Percentiles rank a stretch among this genome's conserved stretches.
Conservation (phyloP, 2,797 vertebrate genomes). For the Phaenicophaeus curvirostris region DNA sequence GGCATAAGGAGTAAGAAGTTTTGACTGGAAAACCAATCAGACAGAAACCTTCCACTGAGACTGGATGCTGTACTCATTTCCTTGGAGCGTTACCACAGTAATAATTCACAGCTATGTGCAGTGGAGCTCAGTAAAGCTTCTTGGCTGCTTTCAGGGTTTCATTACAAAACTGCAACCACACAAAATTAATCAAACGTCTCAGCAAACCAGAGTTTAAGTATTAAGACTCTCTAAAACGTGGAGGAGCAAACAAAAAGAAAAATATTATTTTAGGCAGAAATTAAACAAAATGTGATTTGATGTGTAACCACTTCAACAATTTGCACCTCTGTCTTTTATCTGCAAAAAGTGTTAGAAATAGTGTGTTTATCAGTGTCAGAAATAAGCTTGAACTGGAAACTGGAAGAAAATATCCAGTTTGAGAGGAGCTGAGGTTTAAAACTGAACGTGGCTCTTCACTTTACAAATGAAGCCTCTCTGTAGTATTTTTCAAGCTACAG, state of each 20-base stretch:
- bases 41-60: neutral
- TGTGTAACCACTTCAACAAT: neutral
- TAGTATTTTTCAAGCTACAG: neutral
- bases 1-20: neutral
- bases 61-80: conserved; percentile 17
- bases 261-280: neutral
- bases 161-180: neutral
- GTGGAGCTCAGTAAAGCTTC: neutral
- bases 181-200: conserved; percentile 35
- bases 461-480: neutral
- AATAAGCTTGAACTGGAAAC: neutral
- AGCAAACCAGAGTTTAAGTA: neutral
- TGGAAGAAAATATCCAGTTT: neutral
- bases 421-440: neutral
- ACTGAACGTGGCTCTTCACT: neutral
- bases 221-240: neutral
- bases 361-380: neutral
- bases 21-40: conserved; percentile 40
- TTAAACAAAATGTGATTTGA: neutral
- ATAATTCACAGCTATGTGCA: conserved; percentile 30
- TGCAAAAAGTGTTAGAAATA: neutral
- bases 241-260: neutral
- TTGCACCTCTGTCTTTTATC: neutral
- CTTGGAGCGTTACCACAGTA: conserved; percentile 13
- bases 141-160: conserved; percentile 3